Evolutionary conservation across 2,888 invertebrate genomes (phyloP).

Genomic region (Zaprionus bogoriensis): DNA sequence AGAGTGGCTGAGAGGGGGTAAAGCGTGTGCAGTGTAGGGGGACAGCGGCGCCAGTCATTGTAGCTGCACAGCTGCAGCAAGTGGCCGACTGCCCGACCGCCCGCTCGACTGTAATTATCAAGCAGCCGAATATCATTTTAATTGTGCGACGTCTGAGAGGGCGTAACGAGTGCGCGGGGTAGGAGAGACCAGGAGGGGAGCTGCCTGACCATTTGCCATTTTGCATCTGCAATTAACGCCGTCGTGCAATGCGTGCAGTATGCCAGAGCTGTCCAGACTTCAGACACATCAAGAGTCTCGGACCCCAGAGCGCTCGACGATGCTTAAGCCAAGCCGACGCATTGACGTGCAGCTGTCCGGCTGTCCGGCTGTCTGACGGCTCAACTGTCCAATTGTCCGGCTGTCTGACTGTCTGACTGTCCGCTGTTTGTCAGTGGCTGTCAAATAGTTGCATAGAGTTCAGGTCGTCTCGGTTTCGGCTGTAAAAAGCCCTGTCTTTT

Average conservation of each 20-base stretch:
- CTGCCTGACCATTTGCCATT: slow-evolving; percentile 61
- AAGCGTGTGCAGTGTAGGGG: no score
- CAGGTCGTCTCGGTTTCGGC: background rate
- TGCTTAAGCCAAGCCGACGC: slow-evolving; percentile 37
- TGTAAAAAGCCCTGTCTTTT: slow-evolving; percentile 38
- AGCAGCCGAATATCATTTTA: slow-evolving; percentile 55
- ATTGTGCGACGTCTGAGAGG: slow-evolving; percentile 33
- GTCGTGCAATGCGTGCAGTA: slow-evolving; percentile 38
- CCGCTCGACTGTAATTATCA: slow-evolving; percentile 49
- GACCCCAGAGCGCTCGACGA: slow-evolving; percentile 6
- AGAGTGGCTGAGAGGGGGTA: background rate
- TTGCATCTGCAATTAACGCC: slow-evolving; percentile 51
- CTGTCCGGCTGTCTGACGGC: slow-evolving; percentile 25
- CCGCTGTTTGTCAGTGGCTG: slow-evolving; percentile 49
- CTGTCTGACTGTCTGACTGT: slow-evolving; percentile 7
- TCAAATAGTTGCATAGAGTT: slow-evolving; percentile 25
- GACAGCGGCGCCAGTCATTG: slow-evolving; percentile 21
- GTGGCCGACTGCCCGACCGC: background rate
- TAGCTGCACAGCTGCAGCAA: slow-evolving; percentile 31
- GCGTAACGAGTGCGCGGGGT: background rate
- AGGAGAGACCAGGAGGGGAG: background rate
- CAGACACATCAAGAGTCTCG: background rate
- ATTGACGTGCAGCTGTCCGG: slow-evolving; percentile 53
- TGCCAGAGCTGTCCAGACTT: slow-evolving; percentile 22
- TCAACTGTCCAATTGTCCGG: slow-evolving; percentile 1